Evolutionary conservation across 2,888 invertebrate species (phyloP).

Genomic region (Caenorhabditis sp.): DNA sequence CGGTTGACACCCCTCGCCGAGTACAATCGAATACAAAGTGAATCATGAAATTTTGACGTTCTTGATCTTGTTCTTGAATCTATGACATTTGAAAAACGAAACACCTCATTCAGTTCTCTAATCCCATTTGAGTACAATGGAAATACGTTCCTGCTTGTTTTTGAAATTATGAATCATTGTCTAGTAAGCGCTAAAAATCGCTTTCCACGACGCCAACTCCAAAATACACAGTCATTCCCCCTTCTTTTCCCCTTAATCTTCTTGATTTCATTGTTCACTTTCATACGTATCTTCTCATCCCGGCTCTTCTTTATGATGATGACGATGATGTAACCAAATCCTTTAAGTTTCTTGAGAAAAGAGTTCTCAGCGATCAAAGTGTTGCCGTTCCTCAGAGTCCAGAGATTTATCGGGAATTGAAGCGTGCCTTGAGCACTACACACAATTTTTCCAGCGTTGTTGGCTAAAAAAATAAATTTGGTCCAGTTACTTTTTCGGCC

Average conservation of each 20-base stretch:
- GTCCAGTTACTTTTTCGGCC: not conserved
- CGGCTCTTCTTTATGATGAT: not conserved
- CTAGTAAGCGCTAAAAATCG: not conserved
- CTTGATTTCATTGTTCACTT: not conserved
- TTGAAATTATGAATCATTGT: not conserved
- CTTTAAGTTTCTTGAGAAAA: not conserved
- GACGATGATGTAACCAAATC: slow-evolving; percentile 2
- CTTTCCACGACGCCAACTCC: not conserved
- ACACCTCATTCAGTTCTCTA: too few relatives aligned
- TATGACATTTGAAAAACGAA: not conserved
- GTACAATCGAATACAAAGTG: too few relatives aligned
- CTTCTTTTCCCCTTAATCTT: not conserved
- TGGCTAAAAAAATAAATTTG: not conserved
- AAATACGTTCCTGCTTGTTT: not conserved
- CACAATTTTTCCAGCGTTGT: not conserved
- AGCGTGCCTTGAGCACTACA: not conserved
- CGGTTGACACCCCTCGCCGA: too few relatives aligned
- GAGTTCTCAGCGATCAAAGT: not conserved
- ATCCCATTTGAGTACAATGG: not conserved
- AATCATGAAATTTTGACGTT: too few relatives aligned
- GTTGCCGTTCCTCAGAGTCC: too few relatives aligned
- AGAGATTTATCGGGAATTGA: not conserved
- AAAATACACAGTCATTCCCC: not conserved
- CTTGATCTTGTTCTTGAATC: too few relatives aligned
- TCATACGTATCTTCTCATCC: too few relatives aligned